phyloP scores from a whole-genome alignment of 2,888 invertebrate species.

The Dioctria rufipes region DNA sequence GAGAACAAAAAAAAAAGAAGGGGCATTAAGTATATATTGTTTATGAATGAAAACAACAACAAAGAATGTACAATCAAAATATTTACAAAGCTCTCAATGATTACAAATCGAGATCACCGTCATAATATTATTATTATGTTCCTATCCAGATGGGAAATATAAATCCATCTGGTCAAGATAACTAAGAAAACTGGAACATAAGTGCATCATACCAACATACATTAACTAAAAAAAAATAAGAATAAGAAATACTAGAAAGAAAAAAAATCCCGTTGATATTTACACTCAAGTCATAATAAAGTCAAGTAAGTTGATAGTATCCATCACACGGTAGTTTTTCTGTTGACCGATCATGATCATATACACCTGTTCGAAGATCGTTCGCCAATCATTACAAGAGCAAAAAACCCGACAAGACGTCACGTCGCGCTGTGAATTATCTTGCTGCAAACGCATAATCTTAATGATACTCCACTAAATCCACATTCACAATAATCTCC shows the following conservation, averaged over 20 bases:
- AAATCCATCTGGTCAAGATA: slow-evolving; percentile 7
- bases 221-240: slow-evolving; percentile 2
- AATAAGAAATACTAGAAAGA: too few species aligned
- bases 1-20: background rate
- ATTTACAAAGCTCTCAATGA: background rate
- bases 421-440: background rate
- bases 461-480: too few species aligned
- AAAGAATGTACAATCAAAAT: background rate
- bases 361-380: slow-evolving; percentile 13
- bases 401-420: background rate
- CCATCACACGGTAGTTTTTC: background rate
- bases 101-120: slow-evolving; percentile 10
- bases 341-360: slow-evolving; percentile 4
- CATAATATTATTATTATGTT: background rate
- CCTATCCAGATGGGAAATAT: background rate
- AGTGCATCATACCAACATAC: slow-evolving; percentile 1
- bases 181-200: background rate
- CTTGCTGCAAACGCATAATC: too few species aligned
- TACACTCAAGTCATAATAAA: slow-evolving; percentile 4
- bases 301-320: background rate
- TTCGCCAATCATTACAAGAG: background rate
- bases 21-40: slow-evolving; percentile 1
- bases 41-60: slow-evolving; percentile 15
- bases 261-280: background rate
- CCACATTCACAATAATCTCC: too few species aligned